phyloP scores from a whole-genome alignment of 2,888 invertebrate species.

The Drosophila yooni region DNA sequence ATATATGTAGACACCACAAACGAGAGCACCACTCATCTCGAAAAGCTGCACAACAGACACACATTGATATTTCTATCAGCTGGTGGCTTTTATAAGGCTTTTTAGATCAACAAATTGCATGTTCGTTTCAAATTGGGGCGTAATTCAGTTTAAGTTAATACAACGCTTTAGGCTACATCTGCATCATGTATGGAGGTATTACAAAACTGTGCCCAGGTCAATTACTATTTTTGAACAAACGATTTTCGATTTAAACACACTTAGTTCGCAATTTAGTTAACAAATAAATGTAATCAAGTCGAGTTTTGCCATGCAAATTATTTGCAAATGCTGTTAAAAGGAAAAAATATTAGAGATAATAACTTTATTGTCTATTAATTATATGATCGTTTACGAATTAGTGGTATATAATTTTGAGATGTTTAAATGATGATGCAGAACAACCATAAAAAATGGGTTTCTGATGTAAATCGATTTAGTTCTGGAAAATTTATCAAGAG shows the following conservation, averaged over 20 bases:
- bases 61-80: neutral
- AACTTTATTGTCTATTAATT: neutral
- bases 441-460: neutral
- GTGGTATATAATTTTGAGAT: neutral
- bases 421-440: neutral
- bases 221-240: neutral
- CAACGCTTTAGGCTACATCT: neutral
- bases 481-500: constrained; percentile 8
- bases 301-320: neutral
- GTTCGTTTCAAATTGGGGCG: constrained; percentile 5
- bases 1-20: neutral
- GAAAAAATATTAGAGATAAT: neutral
- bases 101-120: constrained; percentile 15
- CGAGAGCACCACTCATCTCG: constrained; percentile 16
- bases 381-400: neutral
- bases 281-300: neutral
- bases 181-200: neutral
- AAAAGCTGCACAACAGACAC: neutral
- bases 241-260: neutral
- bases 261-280: neutral
- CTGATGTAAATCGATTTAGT: neutral
- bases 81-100: constrained; percentile 22
- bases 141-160: neutral
- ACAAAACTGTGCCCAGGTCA: neutral
- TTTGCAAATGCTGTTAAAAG: neutral